A percentile compares a stretch with the other conserved stretches of the same genome.
Conservation (phyloP, 2,113 vertebrate species). For the Amazona guildingii region DNA sequence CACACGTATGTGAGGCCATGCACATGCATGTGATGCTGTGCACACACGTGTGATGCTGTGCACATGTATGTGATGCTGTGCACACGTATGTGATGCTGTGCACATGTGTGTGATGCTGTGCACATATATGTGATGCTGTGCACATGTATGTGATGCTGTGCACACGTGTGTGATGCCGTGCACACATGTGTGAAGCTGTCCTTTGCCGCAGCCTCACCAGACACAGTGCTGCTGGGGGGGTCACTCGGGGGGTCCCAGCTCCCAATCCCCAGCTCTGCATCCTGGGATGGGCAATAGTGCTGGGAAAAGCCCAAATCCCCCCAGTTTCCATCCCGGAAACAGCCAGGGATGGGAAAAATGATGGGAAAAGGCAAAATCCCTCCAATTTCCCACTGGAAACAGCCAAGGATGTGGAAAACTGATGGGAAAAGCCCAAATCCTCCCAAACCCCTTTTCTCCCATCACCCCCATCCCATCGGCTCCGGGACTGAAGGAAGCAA, state of each 20-base stretch:
- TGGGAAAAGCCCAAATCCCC: neutral
- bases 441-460: neutral
- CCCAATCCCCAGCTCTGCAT: neutral
- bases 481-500: neutral
- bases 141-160: neutral
- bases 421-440: neutral
- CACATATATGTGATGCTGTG: no score
- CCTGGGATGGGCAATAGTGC: fast-evolving
- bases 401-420: neutral
- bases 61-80: neutral
- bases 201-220: neutral
- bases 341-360: neutral
- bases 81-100: no score
- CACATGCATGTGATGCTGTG: no score
- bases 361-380: neutral
- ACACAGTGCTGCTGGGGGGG: no score
- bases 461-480: neutral
- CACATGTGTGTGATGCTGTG: neutral
- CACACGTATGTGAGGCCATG: fast-evolving
- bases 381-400: no score
- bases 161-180: no score
- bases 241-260: neutral
- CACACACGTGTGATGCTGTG: no score
- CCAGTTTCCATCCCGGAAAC: neutral
- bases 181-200: neutral